These are phyloP conservation scores for Rhegmatorhina hoffmannsi DNA, from an alignment of 2,113 vertebrate species.

Conservation along the genomic window DNA sequence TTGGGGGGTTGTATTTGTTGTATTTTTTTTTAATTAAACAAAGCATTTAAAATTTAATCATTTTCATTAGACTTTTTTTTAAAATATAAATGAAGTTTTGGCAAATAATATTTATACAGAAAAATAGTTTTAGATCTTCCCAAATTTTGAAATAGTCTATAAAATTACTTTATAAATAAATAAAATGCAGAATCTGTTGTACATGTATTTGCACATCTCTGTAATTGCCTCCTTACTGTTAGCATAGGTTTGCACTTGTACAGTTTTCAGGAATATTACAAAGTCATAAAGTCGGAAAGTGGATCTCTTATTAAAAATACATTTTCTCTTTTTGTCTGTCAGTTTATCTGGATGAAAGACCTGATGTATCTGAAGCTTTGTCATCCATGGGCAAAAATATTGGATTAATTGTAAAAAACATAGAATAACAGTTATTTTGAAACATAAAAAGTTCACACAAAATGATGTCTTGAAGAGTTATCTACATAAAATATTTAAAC, in stretches of 20 bases:
- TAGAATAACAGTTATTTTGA: slow-evolving; percentile 69
- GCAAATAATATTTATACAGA: slow-evolving; percentile 87
- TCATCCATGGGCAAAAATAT: slow-evolving; percentile 77
- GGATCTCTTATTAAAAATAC: slow-evolving; percentile 82
- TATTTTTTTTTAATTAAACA: slow-evolving; percentile 74
- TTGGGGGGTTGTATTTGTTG: slow-evolving; percentile 62
- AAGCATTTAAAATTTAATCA: slow-evolving; percentile 81
- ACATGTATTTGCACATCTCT: slow-evolving; percentile 81
- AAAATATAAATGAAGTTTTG: slow-evolving; percentile 86
- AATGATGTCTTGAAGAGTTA: slow-evolving; percentile 72
- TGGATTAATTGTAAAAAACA: slow-evolving; percentile 76
- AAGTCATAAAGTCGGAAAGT: slow-evolving; percentile 78
- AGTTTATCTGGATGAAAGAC: slow-evolving; percentile 73
- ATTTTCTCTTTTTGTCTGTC: slow-evolving; percentile 74
- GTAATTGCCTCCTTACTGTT: slow-evolving; percentile 79
- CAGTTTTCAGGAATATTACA: slow-evolving; percentile 79
- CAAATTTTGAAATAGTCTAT: slow-evolving; percentile 84
- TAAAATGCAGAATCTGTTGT: slow-evolving; percentile 84
- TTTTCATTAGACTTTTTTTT: slow-evolving; percentile 76
- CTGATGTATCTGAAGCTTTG: slow-evolving; percentile 72
- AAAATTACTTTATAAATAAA: slow-evolving; percentile 87
- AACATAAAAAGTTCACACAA: slow-evolving; percentile 73
- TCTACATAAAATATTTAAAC: slow-evolving; percentile 83
- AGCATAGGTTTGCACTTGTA: slow-evolving; percentile 72
- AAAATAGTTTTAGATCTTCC: slow-evolving; percentile 85